Evolutionary conservation across 2,797 vertebrate genomes (phyloP).

Genomic region (Cryptoblepharus egeriae): DNA sequence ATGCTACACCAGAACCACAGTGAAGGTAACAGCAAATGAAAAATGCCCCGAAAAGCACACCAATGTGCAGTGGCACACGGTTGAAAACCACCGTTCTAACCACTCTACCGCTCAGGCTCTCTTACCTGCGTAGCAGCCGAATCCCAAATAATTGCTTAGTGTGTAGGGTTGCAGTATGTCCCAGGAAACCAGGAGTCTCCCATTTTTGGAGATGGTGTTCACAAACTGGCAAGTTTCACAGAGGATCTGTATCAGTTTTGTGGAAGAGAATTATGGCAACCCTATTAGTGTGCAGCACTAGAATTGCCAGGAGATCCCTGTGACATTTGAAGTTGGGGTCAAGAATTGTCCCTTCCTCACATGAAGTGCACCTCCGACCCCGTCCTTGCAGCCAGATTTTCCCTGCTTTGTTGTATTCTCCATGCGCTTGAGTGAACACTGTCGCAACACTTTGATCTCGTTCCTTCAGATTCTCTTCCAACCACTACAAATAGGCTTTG

Average conservation of each 20-base stretch:
- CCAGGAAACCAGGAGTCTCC: too few relatives aligned
- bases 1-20: conserved; percentile 89
- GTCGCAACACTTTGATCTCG: background rate
- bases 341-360: background rate
- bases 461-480: conserved; percentile 9
- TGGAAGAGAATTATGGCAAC: too few relatives aligned
- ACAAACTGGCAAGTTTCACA: too few relatives aligned
- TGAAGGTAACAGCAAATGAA: conserved; percentile 86
- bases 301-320: background rate
- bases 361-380: background rate
- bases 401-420: conserved; percentile 1
- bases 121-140: background rate
- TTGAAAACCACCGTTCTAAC: too few relatives aligned
- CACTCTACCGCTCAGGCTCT: too few relatives aligned
- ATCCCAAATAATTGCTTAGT: background rate
- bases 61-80: too few relatives aligned
- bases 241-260: too few relatives aligned
- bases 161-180: too few relatives aligned
- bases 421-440: background rate
- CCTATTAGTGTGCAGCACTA: too few relatives aligned
- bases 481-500: conserved; percentile 27
- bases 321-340: background rate
- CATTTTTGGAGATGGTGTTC: too few relatives aligned
- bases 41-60: too few relatives aligned
- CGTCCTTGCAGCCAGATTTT: background rate